Evolutionary conservation across 2,113 vertebrate genomes (phyloP).

Genomic region (Apeltes quadracus): DNA sequence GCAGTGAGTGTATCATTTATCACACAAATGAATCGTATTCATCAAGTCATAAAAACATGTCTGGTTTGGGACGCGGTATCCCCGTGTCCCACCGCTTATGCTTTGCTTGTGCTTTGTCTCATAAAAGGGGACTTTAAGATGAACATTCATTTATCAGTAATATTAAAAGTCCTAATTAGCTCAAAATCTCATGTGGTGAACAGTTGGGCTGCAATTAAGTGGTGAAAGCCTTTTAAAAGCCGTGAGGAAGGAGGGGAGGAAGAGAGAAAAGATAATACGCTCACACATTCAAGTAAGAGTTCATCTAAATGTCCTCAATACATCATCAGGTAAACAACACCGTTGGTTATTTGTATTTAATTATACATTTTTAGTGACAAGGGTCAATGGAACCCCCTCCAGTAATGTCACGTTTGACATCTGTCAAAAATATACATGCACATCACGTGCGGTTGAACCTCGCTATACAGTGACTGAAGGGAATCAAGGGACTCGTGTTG

Average conservation of each 20-base stretch:
- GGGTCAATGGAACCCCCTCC: not conserved
- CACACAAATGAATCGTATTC: conserved; percentile 17
- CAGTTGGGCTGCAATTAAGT: conserved; percentile 24
- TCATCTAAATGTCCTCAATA: conserved; percentile 32
- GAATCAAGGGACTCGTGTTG: too few species aligned
- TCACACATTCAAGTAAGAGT: conserved; percentile 55
- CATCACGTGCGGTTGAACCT: not conserved
- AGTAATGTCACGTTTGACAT: not conserved
- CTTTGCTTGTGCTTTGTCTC: conserved; percentile 1
- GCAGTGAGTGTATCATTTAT: conserved; percentile 46
- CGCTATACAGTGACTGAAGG: not conserved
- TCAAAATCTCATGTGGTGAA: conserved; percentile 25
- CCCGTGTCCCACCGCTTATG: not conserved
- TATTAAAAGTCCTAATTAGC: conserved; percentile 34
- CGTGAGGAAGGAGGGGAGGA: not conserved
- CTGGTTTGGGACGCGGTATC: not conserved
- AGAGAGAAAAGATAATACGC: not conserved
- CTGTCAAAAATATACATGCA: not conserved
- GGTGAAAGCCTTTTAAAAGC: conserved; percentile 21
- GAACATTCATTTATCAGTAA: conserved; percentile 30
- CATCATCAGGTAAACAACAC: conserved; percentile 38
- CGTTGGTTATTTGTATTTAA: conserved; percentile 2
- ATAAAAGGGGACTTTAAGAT: not conserved
- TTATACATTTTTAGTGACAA: not conserved
- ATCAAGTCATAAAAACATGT: conserved; percentile 13